Evolutionary conservation across 2,797 vertebrate species (phyloP).

Genomic region (Sylvia borin): DNA sequence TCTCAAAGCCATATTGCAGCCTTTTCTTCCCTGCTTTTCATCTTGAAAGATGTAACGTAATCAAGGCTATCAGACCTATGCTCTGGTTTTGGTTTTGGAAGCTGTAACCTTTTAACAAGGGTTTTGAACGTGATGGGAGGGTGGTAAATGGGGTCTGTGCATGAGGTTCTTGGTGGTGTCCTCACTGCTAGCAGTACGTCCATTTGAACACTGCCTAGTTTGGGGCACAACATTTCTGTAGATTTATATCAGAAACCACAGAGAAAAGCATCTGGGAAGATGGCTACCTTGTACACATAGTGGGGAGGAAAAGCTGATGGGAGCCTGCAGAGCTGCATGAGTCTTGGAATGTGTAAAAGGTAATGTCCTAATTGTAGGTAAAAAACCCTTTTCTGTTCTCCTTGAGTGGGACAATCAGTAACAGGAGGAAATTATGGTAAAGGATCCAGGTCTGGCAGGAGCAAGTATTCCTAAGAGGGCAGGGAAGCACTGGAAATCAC

Average conservation of each 20-base stretch:
- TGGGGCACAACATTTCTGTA: neutral
- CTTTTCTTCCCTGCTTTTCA: neutral
- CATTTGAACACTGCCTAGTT: neutral
- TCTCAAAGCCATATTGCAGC: neutral
- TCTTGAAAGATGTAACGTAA: neutral
- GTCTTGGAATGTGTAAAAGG: neutral
- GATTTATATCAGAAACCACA: neutral
- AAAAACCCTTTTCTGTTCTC: neutral
- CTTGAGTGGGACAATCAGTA: neutral
- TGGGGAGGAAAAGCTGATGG: neutral
- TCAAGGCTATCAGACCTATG: neutral
- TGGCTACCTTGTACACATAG: neutral
- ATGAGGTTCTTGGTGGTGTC: neutral
- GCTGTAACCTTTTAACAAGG: neutral
- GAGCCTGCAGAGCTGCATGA: neutral
- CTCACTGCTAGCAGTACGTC: neutral
- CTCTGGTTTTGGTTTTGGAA: neutral
- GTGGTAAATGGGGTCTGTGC: neutral
- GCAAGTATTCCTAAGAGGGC: neutral
- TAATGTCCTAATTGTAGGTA: neutral
- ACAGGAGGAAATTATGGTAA: neutral
- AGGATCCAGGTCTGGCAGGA: neutral
- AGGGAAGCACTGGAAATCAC: neutral
- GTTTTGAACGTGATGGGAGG: neutral
- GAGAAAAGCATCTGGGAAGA: neutral